A percentile compares a stretch with the other conserved stretches of the same genome.
Conservation (phyloP, 2,888 invertebrate species). For the Chironomus tentans region DNA sequence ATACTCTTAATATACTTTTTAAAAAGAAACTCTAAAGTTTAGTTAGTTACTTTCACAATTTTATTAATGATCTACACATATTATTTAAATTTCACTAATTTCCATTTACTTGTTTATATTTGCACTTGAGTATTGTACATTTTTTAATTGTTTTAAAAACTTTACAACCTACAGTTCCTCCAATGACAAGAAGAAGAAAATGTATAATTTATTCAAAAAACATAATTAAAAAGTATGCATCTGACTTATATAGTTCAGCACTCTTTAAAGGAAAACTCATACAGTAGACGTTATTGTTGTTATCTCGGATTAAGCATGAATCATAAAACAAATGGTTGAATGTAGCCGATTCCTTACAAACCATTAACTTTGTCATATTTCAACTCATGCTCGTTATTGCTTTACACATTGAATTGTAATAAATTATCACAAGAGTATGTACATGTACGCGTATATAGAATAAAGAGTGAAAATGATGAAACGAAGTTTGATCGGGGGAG, state of each 20-base stretch:
- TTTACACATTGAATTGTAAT: constrained; percentile 7
- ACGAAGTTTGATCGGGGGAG: neutral
- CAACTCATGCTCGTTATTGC: neutral
- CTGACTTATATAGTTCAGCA: too few relatives aligned
- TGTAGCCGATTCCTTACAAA: constrained; percentile 6
- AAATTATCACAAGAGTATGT: constrained; percentile 1
- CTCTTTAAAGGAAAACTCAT: neutral
- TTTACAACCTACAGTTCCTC: too few relatives aligned
- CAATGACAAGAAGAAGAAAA: too few relatives aligned
- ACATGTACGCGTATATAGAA: too few relatives aligned
- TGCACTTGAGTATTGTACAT: too few relatives aligned
- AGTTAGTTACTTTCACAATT: neutral
- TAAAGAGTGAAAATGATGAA: too few relatives aligned
- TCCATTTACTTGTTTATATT: too few relatives aligned
- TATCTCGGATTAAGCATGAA: constrained; percentile 20
- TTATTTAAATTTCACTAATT: too few relatives aligned
- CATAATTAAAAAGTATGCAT: neutral
- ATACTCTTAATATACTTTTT: neutral
- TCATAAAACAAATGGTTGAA: constrained; percentile 23
- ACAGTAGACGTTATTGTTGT: neutral
- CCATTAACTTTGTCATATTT: constrained; percentile 24
- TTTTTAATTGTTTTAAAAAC: too few relatives aligned
- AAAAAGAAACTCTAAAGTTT: neutral
- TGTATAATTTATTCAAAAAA: neutral
- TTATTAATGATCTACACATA: too few relatives aligned